These are phyloP conservation scores for Aspidoscelis tigris DNA, from an alignment of 2,113 vertebrate genomes.

Conservation along the genomic window DNA sequence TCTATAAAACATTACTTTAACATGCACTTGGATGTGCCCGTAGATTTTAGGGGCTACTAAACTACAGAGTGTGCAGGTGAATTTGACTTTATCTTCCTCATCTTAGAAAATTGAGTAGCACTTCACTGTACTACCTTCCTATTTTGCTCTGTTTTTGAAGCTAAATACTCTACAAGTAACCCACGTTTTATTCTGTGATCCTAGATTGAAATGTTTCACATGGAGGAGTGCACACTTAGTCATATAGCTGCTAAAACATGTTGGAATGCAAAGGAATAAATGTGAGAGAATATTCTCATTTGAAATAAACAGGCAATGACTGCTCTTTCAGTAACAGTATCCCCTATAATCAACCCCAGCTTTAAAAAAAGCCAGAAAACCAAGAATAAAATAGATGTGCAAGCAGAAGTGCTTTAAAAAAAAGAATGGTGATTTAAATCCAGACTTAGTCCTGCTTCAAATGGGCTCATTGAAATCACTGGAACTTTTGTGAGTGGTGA, in stretches of 20 bases:
- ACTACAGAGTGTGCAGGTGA: background rate
- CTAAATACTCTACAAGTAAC: background rate
- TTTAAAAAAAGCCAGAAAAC: constrained; percentile 14
- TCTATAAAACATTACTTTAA: background rate
- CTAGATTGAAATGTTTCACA: background rate
- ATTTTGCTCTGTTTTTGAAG: background rate
- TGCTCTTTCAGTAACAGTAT: background rate
- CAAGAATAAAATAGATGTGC: constrained; percentile 29
- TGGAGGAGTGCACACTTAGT: background rate
- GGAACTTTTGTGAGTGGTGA: background rate
- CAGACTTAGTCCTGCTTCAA: background rate
- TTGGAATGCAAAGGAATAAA: background rate
- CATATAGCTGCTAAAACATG: background rate
- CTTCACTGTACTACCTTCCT: background rate
- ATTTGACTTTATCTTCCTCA: background rate
- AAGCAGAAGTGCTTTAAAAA: constrained; percentile 37
- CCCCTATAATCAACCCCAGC: background rate
- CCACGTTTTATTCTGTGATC: background rate
- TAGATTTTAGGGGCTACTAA: background rate
- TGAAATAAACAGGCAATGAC: background rate
- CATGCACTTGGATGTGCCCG: background rate
- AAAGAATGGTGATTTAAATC: background rate
- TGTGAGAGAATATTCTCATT: background rate
- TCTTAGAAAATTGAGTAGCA: no score
- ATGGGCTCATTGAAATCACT: background rate